phyloP scores from a whole-genome alignment of 2,888 invertebrate species.

The Eurytoma californica region DNA sequence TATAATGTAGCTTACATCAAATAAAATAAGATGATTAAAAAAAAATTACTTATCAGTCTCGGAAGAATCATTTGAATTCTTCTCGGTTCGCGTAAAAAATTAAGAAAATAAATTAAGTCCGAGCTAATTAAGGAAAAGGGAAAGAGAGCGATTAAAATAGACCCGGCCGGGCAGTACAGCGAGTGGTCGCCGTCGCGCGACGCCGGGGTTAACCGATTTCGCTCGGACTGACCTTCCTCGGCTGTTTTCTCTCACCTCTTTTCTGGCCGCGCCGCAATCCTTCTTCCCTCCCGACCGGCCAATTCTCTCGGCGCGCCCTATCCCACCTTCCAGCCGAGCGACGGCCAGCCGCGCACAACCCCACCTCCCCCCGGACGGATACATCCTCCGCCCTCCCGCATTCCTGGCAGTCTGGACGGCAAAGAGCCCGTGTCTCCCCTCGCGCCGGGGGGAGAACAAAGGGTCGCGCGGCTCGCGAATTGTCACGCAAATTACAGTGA shows the following conservation, averaged over 20 bases:
- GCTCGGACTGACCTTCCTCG: slow-evolving; percentile 16
- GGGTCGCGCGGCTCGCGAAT: slow-evolving; percentile 57
- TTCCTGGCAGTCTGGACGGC: slow-evolving; percentile 55
- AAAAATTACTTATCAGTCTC: no score
- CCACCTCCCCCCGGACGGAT: neutral
- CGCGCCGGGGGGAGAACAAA: neutral
- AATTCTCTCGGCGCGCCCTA: no score
- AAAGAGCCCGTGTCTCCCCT: no score
- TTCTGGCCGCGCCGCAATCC: slow-evolving; percentile 1
- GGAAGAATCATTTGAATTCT: no score
- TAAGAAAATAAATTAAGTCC: neutral
- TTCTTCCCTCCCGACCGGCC: no score
- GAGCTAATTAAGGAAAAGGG: slow-evolving; percentile 6
- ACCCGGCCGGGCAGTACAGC: neutral
- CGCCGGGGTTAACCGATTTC: slow-evolving; percentile 17
- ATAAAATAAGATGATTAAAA: no score
- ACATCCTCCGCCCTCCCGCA: slow-evolving; percentile 42
- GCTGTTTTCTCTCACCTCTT: slow-evolving; percentile 15
- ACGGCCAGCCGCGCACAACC: neutral
- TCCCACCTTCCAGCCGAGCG: neutral
- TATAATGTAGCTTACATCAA: no score
- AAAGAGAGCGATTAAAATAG: slow-evolving; percentile 5
- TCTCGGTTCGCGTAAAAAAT: neutral
- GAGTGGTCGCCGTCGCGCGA: neutral
- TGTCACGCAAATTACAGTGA: slow-evolving; percentile 63